Evolutionary conservation across 2,888 invertebrate species (phyloP), one percentile per base, ranked within the genome.

Genomic region (Aleiodes leptofemur): DNA sequence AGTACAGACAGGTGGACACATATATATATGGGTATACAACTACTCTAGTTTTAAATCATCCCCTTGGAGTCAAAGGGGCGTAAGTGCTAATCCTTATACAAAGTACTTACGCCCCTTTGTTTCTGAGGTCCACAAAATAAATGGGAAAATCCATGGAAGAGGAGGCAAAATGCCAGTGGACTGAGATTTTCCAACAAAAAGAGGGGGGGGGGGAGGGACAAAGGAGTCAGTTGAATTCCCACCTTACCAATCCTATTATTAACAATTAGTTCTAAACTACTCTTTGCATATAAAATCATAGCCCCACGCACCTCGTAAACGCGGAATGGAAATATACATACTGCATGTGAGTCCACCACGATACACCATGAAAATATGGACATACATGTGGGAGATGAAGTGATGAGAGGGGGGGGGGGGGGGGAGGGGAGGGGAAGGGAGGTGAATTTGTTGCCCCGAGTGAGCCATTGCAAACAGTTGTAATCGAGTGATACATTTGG

Each of bases 171-270:
- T 23, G 23, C 23, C 56, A 38, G 61, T 57, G 59, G 59, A 64
- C 77, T 69, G 78, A 74, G 51, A 55, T 76, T 76, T 71, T 23
- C 23, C 23, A 23, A 74, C 75, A 74, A 77, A n/a, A 29, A 14
- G 53, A 4, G 16, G 55, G 79, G 14, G 61, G 53, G 68, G 77
- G 78, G 72, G 11, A 53, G 38, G 29, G 29, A 69, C 61, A 53
- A 72, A 78, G 76, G 55, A 69, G 69, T 81, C 83, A 82, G 84
- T 83, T 83, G 86, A 89, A 89, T 89, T 89, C 88, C 89, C 89
- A 89, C 89, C 88, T 89, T 88, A 88, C 89, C 89, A 88, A 89
- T 89, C 88, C 89, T 88, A 89, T 89, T 89, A 89, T 89, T 89
- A 89, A 89, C 89, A 89, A 89, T 89, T 89, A 89, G 87, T 86